Evolutionary conservation across 2,113 vertebrate species (phyloP), one percentile per base, ranked within the genome.

Genomic region (Sylvilagus bachmani): DNA sequence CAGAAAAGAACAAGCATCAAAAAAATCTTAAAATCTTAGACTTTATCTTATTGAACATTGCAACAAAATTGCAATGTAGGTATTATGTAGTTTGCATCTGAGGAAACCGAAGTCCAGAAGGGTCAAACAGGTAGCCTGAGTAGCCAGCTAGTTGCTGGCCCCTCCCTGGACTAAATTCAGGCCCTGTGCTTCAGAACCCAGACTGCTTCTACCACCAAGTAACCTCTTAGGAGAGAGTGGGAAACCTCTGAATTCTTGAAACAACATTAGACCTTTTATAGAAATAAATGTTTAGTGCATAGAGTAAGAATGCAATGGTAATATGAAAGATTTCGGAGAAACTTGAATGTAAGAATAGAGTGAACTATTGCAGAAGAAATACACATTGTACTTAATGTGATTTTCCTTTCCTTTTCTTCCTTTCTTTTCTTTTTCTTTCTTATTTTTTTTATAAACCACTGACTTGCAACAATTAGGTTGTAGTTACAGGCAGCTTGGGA

Each of bases 401-500:
- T 95, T 95, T 94, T 92, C 82, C 81, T 97, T 94, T 94, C 62
- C 80, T 96, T 94, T 79, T 21, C 66, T 69, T 67, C 44, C 24
- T 38, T 84, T 77, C 58, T 62, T 49, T 51, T 29, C 16, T 51
- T 69, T 92, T 95, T 94, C 61, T 55, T 89, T 91, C 64, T 67
- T 44, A 38, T 58, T 61, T n/a, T 24, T 67, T 86, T 86, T 29
- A 64, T 93, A 93, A 96, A 86, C 90, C 90, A 90, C 90, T 73
- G 95, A 97, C 94, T 97, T 96, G 92, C 78, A 97, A 79, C 79
- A 97, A 93, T 97, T 97, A 97, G 82, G 24, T 64, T 90, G 70
- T 79, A 90, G 85, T 95, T 96, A 90, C 2, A 93, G 88, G 79
- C 92, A 90, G 62, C 82, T 95, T 93, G 62, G 27, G 67, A 89